phyloP scores from a whole-genome alignment of 2,888 invertebrate genomes.

The Sipha maydis region DNA sequence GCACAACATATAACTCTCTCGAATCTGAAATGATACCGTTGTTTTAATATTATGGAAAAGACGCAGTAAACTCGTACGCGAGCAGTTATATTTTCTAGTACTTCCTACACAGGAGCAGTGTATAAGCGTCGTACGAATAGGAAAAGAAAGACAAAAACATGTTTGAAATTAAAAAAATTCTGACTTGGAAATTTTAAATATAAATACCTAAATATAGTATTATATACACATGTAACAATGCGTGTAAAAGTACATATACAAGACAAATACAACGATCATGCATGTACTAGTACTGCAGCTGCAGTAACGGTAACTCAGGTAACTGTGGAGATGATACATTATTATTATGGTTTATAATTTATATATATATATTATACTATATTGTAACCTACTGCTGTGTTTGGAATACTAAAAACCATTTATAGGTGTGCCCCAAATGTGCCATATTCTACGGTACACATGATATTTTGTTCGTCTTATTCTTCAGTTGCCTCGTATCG shows the following conservation, averaged over 20 bases:
- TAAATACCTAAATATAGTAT: background rate
- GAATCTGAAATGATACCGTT: background rate
- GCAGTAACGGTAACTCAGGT: background rate
- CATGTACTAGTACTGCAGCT: too few species aligned
- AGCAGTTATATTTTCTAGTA: background rate
- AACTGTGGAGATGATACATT: background rate
- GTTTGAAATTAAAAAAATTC: background rate
- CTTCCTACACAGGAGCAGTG: too few species aligned
- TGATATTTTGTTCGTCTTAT: background rate
- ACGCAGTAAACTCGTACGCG: background rate
- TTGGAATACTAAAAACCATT: slow-evolving; percentile 41
- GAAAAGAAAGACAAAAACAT: background rate
- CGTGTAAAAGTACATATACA: background rate
- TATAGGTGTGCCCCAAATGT: slow-evolving; percentile 41
- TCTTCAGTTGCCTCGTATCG: background rate
- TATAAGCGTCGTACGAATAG: background rate
- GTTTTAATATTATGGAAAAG: background rate
- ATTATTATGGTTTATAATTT: slow-evolving; percentile 3
- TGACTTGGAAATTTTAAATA: background rate
- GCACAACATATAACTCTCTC: background rate
- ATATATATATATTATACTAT: background rate
- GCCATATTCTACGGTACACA: slow-evolving; percentile 20
- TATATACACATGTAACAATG: background rate
- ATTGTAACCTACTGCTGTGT: slow-evolving; percentile 1
- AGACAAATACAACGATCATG: background rate